Evolutionary conservation across 2,113 vertebrate species (phyloP).

Genomic region (Conger conger): DNA sequence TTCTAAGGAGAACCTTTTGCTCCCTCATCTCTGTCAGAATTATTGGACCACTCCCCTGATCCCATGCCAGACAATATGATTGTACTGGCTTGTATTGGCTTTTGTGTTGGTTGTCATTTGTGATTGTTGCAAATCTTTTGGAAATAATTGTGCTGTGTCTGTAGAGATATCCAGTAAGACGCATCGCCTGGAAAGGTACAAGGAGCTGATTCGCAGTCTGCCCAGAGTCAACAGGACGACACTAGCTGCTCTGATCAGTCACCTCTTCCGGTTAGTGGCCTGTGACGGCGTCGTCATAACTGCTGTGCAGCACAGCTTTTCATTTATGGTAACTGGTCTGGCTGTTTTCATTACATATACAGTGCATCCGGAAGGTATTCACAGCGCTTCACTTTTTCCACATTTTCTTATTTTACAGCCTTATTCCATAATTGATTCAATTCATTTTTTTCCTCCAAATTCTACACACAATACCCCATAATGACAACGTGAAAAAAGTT

Average conservation of each 20-base stretch:
- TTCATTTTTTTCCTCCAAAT: too few relatives aligned
- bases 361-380: too few relatives aligned
- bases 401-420: too few relatives aligned
- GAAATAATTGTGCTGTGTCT: neutral
- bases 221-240: slow-evolving; percentile 89
- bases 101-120: neutral
- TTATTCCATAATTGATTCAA: too few relatives aligned
- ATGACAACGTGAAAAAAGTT: too few relatives aligned
- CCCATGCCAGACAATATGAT: neutral
- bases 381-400: too few relatives aligned
- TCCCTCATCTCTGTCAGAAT: neutral
- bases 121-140: neutral
- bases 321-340: neutral
- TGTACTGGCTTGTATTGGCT: neutral
- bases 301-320: neutral
- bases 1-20: too few relatives aligned
- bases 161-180: slow-evolving; percentile 76
- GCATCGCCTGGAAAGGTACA: slow-evolving; percentile 85
- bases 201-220: slow-evolving; percentile 84
- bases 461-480: too few relatives aligned
- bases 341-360: too few relatives aligned
- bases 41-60: too few relatives aligned
- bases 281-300: neutral
- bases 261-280: slow-evolving; percentile 85
- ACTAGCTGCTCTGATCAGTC: slow-evolving; percentile 85